Percentiles rank a stretch among this genome's conserved stretches.
Evolutionary conservation across 2,888 invertebrate species (phyloP).

Genomic region (Cacoxenus indagator): DNA sequence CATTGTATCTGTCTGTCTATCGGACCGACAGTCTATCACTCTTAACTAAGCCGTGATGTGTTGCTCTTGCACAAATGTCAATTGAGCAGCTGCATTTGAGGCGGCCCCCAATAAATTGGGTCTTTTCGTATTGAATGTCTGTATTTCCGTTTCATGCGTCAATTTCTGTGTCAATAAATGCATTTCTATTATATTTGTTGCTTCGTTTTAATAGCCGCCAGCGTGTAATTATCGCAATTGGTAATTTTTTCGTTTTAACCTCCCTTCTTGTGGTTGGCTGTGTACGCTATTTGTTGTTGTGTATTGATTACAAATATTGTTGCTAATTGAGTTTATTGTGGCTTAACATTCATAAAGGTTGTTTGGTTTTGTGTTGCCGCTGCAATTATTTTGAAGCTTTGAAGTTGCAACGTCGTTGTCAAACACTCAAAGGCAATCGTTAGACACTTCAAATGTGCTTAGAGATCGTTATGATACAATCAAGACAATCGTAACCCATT

Average conservation of each 20-base stretch:
- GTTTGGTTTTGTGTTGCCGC: not conserved
- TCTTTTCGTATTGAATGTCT: slow-evolving; percentile 7
- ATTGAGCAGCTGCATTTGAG: not conserved
- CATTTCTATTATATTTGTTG: not conserved
- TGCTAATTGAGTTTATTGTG: slow-evolving; percentile 9
- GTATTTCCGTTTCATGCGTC: slow-evolving; percentile 14
- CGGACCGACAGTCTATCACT: not conserved
- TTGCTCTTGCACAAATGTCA: not conserved
- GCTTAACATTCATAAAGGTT: not conserved
- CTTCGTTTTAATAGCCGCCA: not conserved
- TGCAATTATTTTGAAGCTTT: not conserved
- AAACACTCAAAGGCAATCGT: too few species aligned
- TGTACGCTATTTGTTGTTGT: not conserved
- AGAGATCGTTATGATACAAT: too few species aligned
- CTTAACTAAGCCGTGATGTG: not conserved
- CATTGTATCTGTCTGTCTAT: too few species aligned
- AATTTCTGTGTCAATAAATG: slow-evolving; percentile 17
- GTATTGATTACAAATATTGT: not conserved
- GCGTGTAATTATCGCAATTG: slow-evolving; percentile 12
- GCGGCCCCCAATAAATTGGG: slow-evolving; percentile 7
- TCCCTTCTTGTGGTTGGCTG: not conserved
- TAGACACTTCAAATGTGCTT: too few species aligned
- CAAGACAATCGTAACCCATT: too few species aligned
- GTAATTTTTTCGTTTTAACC: not conserved
- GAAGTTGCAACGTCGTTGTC: not conserved